Evolutionary conservation across 2,888 invertebrate species (phyloP), one percentile per base, ranked within the genome.

Genomic region (Drosophila eohydei): DNA sequence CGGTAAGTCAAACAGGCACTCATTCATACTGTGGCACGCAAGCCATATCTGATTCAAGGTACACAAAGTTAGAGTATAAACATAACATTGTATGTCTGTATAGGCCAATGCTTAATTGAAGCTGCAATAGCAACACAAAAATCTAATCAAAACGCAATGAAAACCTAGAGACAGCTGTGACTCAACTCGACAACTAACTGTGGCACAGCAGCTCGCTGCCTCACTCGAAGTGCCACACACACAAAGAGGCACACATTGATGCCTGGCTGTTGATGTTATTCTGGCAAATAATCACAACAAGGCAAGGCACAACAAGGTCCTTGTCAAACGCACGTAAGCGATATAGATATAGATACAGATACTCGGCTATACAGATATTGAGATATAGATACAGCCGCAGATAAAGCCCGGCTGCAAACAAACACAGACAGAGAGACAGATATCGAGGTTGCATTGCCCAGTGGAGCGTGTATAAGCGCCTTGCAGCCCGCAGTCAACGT

Each of bases 121-220:
- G 89, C 76, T 73, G 70, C 84, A 71, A 66, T 63, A 75, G 83
- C 79, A 66, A 75, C 73, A 79, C 81, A 89, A 89, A 87, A 85
- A 89, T 78, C 85, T 74, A 86, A 89, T 86, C 89, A 89, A 88
- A 89, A 84, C 80, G 85, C 78, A 82, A 86, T 89, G 85, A 84
- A 84, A 89, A 74, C 63, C 71, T 59, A 63, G 61, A 51, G 54
- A 54, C 70, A 79, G 75, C 70, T 77, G 74, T 59, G 59, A 14
- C 64, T 76, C 68, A 46, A 51, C 64, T 46, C 54, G 43, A 67
- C 58, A 62, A 32, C 48, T 50, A 16, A 16, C 48, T 50, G 48
- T 16, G 48, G 5, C 34, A 8, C 34, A 34, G 34, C 34, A 34
- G 34, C 65, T 51, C 56, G 12, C 30, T 51, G 38, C 36, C 11